phyloP scores from a whole-genome alignment of 2,888 invertebrate genomes.

The Pomacea canaliculata region DNA sequence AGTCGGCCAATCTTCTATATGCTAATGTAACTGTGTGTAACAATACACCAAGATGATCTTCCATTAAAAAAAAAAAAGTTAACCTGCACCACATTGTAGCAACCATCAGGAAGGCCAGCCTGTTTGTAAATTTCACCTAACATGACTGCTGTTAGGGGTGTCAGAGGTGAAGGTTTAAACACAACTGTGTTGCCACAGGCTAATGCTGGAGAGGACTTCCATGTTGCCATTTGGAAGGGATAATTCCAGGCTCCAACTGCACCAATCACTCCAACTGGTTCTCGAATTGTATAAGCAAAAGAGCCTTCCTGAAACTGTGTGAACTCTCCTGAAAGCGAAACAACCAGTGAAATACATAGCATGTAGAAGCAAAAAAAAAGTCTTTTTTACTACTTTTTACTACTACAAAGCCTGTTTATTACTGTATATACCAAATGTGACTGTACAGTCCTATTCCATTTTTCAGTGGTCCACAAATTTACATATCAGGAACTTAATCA shows the following conservation, averaged over 20 bases:
- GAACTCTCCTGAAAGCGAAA: slow-evolving; percentile 68
- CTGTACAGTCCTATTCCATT: too few species aligned
- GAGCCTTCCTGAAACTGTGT: slow-evolving; percentile 69
- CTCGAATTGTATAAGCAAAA: slow-evolving; percentile 72
- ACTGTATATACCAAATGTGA: too few species aligned
- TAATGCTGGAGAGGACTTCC: slow-evolving; percentile 73
- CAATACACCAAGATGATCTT: too few species aligned
- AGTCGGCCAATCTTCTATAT: too few species aligned
- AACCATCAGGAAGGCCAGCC: slow-evolving; percentile 73
- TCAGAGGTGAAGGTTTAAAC: slow-evolving; percentile 74
- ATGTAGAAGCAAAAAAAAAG: too few species aligned
- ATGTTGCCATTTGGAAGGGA: slow-evolving; percentile 73
- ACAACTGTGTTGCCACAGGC: slow-evolving; percentile 74
- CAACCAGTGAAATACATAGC: not conserved
- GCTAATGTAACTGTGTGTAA: too few species aligned
- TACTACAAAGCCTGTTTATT: not conserved
- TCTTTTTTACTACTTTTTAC: not conserved
- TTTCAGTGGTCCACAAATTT: too few species aligned
- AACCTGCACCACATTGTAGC: slow-evolving; percentile 74
- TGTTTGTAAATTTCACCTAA: slow-evolving; percentile 73
- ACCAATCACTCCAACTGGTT: slow-evolving; percentile 74
- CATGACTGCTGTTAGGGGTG: slow-evolving; percentile 73
- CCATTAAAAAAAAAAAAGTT: not conserved
- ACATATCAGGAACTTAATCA: too few species aligned
- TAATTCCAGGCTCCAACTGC: slow-evolving; percentile 76